Base-by-base conservation (phyloP, 2,888 invertebrate species). In the Mimumesa dahlbomi region DNA sequence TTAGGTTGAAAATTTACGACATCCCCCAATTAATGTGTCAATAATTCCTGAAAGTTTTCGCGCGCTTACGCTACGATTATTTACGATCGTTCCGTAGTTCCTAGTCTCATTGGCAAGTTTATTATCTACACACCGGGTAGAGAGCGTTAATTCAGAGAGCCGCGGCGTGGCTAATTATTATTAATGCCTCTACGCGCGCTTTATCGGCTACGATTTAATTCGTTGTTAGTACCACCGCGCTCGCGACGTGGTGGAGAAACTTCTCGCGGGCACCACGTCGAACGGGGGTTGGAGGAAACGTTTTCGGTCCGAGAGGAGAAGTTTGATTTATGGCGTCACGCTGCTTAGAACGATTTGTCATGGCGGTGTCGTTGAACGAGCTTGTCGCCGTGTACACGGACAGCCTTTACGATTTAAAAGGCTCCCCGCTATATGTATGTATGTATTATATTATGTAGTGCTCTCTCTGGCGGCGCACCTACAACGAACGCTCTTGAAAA, bases 241-340 rank as follows among this genome's bases (percentile, higher is more conserved):
- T 7, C 19, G 19, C 40, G 0, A 21, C 19, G 19, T 34, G 0
- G 18, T 13, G 25, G 38, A 13, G 45, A 21, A n/a, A 45, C 40
- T 40, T 36, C 13, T n/a, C 40, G 14, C 11, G 4, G 3, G 34
- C 34, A 4, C 19, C 19, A 13, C 16, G 16, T 11, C 18, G 4
- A n/a, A 2, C 18, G 22, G 5, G 46, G 36, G 14, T 36, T 5
- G 34, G 50, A 18, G 54, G n/a, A 31, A 46, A 3, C 34, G 43
- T 63, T 58, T 58, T n/a, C n/a, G n/a, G n/a, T n/a, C n/a, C 67
- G 53, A 42, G 58, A 38, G 61, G 67, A 56, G 56, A 25, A 31
- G 48, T 63, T 62, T 77, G 77, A 79, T 77, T 79, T 79, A 79
- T 57, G 59, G 57, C 77, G 75, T 79, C 46, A 73, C 71, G 73